Conservation (phyloP, 2,888 invertebrate genomes). For the Microctonus hyperodae region DNA sequence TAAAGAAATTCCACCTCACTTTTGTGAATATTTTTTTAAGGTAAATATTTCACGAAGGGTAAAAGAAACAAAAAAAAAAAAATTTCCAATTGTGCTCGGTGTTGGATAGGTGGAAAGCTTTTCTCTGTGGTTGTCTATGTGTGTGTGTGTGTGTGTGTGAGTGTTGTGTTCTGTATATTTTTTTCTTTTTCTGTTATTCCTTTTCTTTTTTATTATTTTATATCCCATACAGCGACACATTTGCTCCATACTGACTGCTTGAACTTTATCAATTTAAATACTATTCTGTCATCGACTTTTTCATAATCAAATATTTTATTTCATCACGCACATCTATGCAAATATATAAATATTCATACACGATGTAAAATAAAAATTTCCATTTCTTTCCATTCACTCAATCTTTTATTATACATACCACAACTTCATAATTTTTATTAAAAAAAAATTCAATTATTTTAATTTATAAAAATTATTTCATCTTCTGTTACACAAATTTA, state of each 20-base stretch:
- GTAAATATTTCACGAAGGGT: neutral
- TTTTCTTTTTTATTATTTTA: neutral
- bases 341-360: neutral
- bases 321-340: neutral
- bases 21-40: neutral
- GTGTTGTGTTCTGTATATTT: neutral
- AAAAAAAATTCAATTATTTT: too few species aligned
- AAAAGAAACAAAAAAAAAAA: neutral
- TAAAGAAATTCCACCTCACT: neutral
- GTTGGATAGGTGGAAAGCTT: neutral
- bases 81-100: neutral
- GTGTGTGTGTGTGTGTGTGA: neutral
- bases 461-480: too few species aligned
- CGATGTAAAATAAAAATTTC: neutral
- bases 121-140: neutral
- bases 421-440: too few species aligned
- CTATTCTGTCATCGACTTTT: neutral
- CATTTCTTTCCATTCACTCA: neutral
- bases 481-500: too few species aligned
- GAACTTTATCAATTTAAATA: conserved; percentile 27
- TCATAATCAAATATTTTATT: conserved; percentile 10
- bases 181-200: neutral
- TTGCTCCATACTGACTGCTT: conserved; percentile 11
- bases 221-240: neutral
- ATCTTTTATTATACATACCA: neutral